phyloP scores from a whole-genome alignment of 1,140 invertebrate species.

The Branchinecta lindahli region DNA sequence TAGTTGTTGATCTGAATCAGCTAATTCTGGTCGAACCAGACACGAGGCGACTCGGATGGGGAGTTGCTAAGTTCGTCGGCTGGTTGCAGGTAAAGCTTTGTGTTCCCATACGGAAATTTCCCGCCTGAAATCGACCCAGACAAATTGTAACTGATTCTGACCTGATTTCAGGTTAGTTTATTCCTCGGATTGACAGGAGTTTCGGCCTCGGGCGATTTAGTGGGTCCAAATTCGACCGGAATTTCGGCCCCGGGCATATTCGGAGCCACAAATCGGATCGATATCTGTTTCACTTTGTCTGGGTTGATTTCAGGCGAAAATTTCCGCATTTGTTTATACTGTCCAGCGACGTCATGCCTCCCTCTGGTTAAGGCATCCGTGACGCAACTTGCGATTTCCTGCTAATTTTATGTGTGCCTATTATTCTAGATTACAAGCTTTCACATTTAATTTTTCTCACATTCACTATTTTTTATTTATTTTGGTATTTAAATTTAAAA shows the following conservation, averaged over 20 bases:
- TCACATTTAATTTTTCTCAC: too few relatives aligned
- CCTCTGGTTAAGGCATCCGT: not conserved
- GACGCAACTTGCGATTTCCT: not conserved
- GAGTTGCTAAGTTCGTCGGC: slow-evolving; percentile 83
- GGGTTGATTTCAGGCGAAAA: not conserved
- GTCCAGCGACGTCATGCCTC: too few relatives aligned
- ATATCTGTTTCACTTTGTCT: not conserved
- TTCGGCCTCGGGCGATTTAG: not conserved
- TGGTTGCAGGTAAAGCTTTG: slow-evolving; percentile 51
- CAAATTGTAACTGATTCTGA: too few relatives aligned
- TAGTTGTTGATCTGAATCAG: slow-evolving; percentile 87
- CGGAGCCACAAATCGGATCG: too few relatives aligned
- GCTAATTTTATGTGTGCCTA: not conserved
- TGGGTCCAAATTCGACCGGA: not conserved
- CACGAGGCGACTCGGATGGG: slow-evolving; percentile 80
- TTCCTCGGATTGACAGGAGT: too few relatives aligned
- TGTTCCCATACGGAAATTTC: too few relatives aligned
- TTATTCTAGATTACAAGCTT: not conserved
- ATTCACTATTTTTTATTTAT: too few relatives aligned
- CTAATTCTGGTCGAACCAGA: slow-evolving; percentile 94
- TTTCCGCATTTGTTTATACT: too few relatives aligned
- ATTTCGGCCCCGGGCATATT: too few relatives aligned
- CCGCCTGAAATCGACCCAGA: too few relatives aligned
- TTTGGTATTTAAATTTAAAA: too few relatives aligned
- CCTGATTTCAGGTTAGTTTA: too few relatives aligned